phyloP scores from a whole-genome alignment of 2,797 vertebrate genomes.

The Artibeus jamaicensis region DNA sequence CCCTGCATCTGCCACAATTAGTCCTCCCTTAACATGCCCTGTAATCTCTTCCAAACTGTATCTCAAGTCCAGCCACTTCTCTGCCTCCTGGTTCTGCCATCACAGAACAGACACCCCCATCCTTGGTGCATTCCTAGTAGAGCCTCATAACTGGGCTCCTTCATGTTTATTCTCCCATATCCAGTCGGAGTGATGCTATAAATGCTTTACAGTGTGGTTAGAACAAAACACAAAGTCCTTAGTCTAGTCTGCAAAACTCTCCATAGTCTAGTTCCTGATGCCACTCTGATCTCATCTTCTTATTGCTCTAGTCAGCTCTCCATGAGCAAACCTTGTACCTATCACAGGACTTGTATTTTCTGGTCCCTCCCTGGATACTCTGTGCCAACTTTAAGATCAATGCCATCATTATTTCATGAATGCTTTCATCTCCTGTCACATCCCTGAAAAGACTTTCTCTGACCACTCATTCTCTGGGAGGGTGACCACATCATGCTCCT shows the following conservation, averaged over 20 bases:
- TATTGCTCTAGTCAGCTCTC: neutral
- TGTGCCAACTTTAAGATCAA: neutral
- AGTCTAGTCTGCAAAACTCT: neutral
- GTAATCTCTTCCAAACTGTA: neutral
- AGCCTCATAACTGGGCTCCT: neutral
- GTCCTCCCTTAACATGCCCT: neutral
- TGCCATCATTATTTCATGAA: neutral
- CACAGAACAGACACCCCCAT: neutral
- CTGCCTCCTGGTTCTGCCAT: neutral
- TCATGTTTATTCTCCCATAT: neutral
- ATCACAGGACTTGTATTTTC: neutral
- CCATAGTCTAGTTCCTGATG: neutral
- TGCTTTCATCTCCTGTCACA: neutral
- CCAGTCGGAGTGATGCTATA: neutral
- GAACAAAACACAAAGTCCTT: neutral
- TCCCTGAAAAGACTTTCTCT: neutral
- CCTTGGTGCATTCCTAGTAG: neutral
- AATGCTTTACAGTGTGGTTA: neutral
- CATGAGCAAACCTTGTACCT: neutral
- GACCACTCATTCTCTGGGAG: neutral
- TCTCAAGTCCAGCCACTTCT: neutral
- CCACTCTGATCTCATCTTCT: neutral
- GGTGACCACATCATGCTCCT: accelerated
- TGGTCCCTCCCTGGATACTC: neutral
- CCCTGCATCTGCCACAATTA: neutral